phyloP scores from a whole-genome alignment of 2,113 vertebrate species.

The Paracanthobrama guichenoti region DNA sequence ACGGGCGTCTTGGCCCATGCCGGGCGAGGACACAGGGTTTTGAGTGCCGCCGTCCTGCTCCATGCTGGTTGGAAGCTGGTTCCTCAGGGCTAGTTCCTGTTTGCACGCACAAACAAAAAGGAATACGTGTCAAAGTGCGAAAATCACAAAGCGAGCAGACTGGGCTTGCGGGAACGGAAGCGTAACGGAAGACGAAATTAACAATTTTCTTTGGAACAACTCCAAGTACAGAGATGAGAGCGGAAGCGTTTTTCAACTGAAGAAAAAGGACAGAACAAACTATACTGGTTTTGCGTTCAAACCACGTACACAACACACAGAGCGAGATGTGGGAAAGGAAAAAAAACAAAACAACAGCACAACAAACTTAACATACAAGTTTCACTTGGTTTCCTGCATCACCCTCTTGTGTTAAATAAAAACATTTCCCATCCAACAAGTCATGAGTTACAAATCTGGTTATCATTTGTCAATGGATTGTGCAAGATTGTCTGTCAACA shows the following conservation, averaged over 20 bases:
- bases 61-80: conserved; percentile 91
- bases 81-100: conserved; percentile 94
- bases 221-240: conserved; percentile 9
- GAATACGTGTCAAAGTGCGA: background rate
- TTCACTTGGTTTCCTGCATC: conserved; percentile 46
- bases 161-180: background rate
- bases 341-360: background rate
- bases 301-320: background rate
- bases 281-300: conserved; percentile 46
- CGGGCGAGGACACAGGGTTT: conserved; percentile 91
- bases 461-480: conserved; percentile 55
- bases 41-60: conserved; percentile 90
- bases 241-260: background rate
- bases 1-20: conserved; percentile 93
- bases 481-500: conserved; percentile 61
- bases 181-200: background rate
- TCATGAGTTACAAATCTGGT: conserved; percentile 59
- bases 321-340: background rate
- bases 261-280: conserved; percentile 42
- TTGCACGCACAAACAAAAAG: conserved; percentile 39
- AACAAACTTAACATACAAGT: conserved; percentile 32
- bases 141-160: background rate
- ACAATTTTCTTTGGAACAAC: background rate
- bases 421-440: conserved; percentile 51
- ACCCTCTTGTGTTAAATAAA: conserved; percentile 37